Conservation (phyloP, 2,888 invertebrate genomes). For the Epinotia ramella region DNA sequence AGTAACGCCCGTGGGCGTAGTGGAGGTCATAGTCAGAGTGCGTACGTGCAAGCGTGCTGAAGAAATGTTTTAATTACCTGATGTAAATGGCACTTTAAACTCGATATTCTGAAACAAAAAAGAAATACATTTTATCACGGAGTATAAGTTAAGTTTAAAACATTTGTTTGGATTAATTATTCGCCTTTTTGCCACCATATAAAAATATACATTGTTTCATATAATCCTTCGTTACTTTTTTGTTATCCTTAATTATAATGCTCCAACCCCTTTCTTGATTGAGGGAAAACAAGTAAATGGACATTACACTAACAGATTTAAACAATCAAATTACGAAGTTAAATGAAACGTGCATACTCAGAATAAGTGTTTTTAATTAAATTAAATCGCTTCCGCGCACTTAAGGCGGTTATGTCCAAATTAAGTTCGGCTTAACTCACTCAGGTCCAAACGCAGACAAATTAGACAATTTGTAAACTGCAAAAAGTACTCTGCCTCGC, state of each 20-base stretch:
- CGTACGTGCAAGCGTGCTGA: too few relatives aligned
- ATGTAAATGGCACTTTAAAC: too few relatives aligned
- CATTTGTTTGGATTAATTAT: too few relatives aligned
- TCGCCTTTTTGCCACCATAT: background rate
- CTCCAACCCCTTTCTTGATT: background rate
- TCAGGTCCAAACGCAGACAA: slow-evolving; percentile 46
- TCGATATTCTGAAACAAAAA: background rate
- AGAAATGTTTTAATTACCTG: background rate
- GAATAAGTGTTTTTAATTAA: slow-evolving; percentile 42
- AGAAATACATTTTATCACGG: background rate
- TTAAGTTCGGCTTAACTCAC: slow-evolving; percentile 40
- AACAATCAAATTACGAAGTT: slow-evolving; percentile 17
- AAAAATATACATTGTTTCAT: too few relatives aligned
- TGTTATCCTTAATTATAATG: background rate
- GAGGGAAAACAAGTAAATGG: background rate
- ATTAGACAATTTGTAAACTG: slow-evolving; percentile 48
- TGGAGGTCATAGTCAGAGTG: too few relatives aligned
- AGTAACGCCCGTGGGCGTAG: too few relatives aligned
- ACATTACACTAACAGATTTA: slow-evolving; percentile 5
- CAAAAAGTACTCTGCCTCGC: slow-evolving; percentile 34
- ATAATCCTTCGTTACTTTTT: background rate
- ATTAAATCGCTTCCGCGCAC: slow-evolving; percentile 28
- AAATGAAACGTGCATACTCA: slow-evolving; percentile 18
- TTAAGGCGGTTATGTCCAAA: slow-evolving; percentile 36
- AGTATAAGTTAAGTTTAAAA: too few relatives aligned